Conservation (phyloP, 2,113 vertebrate species). For the Euleptes europaea region DNA sequence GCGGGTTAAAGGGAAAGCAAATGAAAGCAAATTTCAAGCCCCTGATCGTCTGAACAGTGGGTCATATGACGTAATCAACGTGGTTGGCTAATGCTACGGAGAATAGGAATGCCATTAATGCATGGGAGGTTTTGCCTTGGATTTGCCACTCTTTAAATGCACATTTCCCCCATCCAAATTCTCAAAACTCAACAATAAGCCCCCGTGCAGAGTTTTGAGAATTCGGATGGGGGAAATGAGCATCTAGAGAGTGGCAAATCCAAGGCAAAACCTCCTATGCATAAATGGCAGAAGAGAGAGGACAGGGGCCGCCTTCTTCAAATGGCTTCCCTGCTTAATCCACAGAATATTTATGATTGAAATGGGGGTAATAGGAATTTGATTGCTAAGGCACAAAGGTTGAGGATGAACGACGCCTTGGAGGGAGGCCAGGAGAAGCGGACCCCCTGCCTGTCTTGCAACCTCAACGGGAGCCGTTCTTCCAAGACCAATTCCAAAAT, state of each 20-base stretch:
- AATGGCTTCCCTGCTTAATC: background rate
- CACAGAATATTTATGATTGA: background rate
- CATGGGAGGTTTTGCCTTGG: no score
- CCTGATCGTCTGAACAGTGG: no score
- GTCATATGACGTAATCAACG: background rate
- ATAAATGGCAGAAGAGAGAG: no score
- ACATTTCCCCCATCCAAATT: no score
- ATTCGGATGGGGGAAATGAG: no score
- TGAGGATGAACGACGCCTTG: background rate
- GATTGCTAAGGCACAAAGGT: background rate
- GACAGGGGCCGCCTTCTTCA: background rate
- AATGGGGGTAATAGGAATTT: background rate
- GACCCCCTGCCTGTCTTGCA: background rate
- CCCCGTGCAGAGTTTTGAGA: no score
- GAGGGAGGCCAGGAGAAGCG: background rate
- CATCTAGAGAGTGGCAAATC: no score
- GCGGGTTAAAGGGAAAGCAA: background rate
- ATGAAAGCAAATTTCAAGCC: background rate
- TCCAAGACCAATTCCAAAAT: background rate
- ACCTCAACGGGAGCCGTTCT: background rate
- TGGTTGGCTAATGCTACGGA: no score
- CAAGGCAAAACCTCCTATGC: no score
- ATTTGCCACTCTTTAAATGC: no score
- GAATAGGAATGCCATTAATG: no score
- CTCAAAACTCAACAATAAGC: no score